These are phyloP conservation scores for Poeciliopsis infans DNA, from an alignment of 2,797 vertebrate genomes.

Conservation along the genomic window DNA sequence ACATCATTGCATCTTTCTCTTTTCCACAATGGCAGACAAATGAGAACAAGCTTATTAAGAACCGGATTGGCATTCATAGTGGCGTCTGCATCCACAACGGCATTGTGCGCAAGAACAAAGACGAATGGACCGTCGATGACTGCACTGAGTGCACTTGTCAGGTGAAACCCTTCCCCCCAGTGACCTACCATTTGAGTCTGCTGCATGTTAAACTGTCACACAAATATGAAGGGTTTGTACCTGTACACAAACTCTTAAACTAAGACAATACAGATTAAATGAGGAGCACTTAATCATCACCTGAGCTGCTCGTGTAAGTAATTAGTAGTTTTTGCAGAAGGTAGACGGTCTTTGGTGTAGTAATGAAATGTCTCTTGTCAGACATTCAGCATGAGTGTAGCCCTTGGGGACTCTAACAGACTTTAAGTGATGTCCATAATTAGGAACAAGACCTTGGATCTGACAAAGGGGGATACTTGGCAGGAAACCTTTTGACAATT, in stretches of 20 bases:
- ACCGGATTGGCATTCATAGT: conserved; percentile 78
- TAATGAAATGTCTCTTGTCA: conserved; percentile 67
- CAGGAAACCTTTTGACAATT: conserved; percentile 18
- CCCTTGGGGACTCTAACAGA: conserved; percentile 44
- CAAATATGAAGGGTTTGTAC: background rate
- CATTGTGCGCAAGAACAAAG: conserved; percentile 88
- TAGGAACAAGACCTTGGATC: conserved; percentile 57
- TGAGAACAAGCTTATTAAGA: conserved; percentile 86
- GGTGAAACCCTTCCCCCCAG: conserved; percentile 74
- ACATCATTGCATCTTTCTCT: background rate
- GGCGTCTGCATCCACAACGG: conserved; percentile 93
- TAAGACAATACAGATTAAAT: conserved; percentile 1
- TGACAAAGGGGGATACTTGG: conserved; percentile 28
- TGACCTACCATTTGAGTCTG: background rate
- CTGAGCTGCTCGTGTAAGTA: conserved; percentile 63
- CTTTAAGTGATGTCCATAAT: conserved; percentile 65
- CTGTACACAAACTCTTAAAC: conserved; percentile 4
- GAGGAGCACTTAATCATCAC: conserved; percentile 41
- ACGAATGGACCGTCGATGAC: conserved; percentile 95
- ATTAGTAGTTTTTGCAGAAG: conserved; percentile 71
- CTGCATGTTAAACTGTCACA: conserved; percentile 16
- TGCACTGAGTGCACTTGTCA: conserved; percentile 98
- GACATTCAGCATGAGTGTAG: conserved; percentile 45
- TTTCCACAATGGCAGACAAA: conserved; percentile 78
- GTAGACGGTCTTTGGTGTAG: conserved; percentile 40